These are phyloP conservation scores for Aythya baeri DNA, from an alignment of 2,113 vertebrate genomes.

Conservation along the genomic window DNA sequence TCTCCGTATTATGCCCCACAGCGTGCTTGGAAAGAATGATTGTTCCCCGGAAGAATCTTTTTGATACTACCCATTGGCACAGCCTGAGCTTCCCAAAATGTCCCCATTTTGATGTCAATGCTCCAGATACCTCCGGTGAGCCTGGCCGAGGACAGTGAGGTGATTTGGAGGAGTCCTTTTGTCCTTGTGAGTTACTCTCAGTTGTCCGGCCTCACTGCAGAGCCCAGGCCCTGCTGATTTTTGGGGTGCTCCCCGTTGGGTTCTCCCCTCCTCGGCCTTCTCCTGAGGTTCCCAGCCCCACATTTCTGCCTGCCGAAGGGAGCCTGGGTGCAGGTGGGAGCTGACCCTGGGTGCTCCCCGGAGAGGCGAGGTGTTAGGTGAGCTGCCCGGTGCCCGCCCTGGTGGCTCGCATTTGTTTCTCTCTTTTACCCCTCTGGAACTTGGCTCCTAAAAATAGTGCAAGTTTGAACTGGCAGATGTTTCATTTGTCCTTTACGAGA, in stretches of 20 bases:
- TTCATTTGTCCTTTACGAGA: slow-evolving; percentile 75
- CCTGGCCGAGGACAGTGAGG: background rate
- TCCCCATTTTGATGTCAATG: too few relatives aligned
- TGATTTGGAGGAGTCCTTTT: background rate
- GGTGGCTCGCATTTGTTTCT: slow-evolving; percentile 6
- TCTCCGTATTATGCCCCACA: fast-evolving
- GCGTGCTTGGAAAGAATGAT: background rate
- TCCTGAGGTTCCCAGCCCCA: background rate
- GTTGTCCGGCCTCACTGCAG: too few relatives aligned
- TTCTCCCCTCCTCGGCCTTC: background rate
- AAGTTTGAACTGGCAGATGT: slow-evolving; percentile 78
- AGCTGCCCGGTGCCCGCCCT: background rate
- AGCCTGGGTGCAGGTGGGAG: background rate
- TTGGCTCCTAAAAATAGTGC: slow-evolving; percentile 75
- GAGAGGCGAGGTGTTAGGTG: background rate
- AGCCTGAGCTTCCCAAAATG: background rate
- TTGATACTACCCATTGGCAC: background rate
- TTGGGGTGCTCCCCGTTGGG: too few relatives aligned
- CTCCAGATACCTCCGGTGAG: fast-evolving
- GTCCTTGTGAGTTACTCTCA: background rate
- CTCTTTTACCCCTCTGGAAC: slow-evolving; percentile 47
- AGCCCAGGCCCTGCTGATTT: too few relatives aligned
- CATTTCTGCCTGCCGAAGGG: background rate
- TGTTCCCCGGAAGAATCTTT: background rate
- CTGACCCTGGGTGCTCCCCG: background rate